phyloP scores from a whole-genome alignment of 2,888 invertebrate species.

The Drosophila macrothrix region DNA sequence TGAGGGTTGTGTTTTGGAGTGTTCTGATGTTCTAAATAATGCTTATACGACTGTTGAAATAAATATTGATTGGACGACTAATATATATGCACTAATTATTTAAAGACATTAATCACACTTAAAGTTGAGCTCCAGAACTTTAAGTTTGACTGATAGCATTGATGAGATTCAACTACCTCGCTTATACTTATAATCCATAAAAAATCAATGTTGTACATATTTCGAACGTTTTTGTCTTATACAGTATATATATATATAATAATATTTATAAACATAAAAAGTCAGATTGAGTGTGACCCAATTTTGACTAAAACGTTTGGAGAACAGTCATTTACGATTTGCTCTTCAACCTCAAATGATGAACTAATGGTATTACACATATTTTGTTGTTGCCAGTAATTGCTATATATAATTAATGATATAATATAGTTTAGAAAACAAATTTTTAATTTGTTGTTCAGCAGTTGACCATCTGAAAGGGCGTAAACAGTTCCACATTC shows the following conservation, averaged over 20 bases:
- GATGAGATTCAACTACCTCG: background rate
- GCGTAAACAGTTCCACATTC: background rate
- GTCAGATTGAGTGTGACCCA: background rate
- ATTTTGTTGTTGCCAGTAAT: background rate
- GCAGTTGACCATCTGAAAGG: background rate
- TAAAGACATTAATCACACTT: background rate
- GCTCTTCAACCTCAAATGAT: background rate
- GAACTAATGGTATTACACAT: no score
- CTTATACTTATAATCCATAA: background rate
- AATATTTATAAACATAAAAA: background rate
- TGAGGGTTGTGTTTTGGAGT: slow-evolving; percentile 9
- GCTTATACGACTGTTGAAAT: background rate
- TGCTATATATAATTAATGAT: background rate
- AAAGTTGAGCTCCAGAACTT: no score
- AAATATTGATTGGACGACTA: no score
- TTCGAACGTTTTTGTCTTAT: background rate
- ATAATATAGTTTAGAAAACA: no score
- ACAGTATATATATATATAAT: no score
- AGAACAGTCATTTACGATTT: background rate
- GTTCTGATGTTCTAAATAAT: background rate
- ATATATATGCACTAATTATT: background rate
- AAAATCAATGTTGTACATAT: no score
- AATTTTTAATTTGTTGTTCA: background rate
- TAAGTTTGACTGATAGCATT: no score
- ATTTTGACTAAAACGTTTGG: background rate